These are phyloP conservation scores for Cantharis rufa DNA, from an alignment of 2,888 invertebrate genomes.

Conservation along the genomic window DNA sequence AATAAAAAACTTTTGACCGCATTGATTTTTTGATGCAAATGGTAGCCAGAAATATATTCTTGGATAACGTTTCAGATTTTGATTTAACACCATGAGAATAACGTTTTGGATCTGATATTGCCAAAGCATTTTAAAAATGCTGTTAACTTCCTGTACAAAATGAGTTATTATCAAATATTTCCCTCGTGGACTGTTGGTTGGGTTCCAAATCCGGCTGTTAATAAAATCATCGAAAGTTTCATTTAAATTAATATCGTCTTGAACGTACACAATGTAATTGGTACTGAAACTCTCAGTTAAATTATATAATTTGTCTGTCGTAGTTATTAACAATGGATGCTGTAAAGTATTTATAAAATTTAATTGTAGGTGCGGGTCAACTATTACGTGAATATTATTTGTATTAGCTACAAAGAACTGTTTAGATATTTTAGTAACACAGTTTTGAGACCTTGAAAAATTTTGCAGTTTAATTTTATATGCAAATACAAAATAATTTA, in stretches of 20 bases:
- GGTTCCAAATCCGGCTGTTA: background rate
- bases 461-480: background rate
- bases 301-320: background rate
- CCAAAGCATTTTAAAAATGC: background rate
- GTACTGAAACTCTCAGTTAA: background rate
- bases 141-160: background rate
- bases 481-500: background rate
- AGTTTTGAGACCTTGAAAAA: background rate
- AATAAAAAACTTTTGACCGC: background rate
- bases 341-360: background rate
- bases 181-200: background rate
- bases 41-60: background rate
- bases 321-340: background rate
- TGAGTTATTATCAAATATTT: background rate
- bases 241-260: background rate
- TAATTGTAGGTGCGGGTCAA: background rate
- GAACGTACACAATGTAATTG: background rate
- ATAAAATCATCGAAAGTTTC: background rate
- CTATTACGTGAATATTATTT: background rate
- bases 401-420: background rate
- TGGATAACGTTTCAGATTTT: background rate
- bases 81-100: background rate
- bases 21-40: background rate
- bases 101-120: background rate
- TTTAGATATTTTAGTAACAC: background rate